Conservation (phyloP, 2,888 invertebrate species). For the Rhamnusium bicolor region DNA sequence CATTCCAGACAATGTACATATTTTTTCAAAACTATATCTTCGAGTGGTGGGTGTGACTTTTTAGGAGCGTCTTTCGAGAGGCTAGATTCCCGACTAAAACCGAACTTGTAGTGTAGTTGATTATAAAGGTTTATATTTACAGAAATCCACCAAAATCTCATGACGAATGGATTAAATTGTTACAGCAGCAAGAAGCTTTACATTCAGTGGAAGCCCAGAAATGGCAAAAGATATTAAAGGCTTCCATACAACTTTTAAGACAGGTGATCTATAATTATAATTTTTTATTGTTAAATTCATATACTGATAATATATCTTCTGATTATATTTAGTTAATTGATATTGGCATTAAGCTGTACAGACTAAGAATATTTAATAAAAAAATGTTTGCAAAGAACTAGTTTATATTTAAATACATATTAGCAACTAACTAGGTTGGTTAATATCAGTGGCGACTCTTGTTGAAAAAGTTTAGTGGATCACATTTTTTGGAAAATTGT, state of each 20-base stretch:
- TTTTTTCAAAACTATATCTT: too few species aligned
- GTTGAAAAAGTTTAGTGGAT: too few species aligned
- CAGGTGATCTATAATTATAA: constrained; percentile 73
- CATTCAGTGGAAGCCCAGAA: constrained; percentile 87
- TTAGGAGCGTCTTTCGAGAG: too few species aligned
- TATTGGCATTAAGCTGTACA: background rate
- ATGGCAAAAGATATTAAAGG: constrained; percentile 85
- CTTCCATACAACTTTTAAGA: constrained; percentile 80
- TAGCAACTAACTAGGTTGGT: too few species aligned
- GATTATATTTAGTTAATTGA: too few species aligned
- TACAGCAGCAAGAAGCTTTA: constrained; percentile 86
- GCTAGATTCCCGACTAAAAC: too few species aligned
- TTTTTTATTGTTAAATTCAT: background rate
- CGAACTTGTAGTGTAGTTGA: background rate
- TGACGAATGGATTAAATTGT: constrained; percentile 86
- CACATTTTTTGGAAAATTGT: too few species aligned
- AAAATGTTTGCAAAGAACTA: background rate
- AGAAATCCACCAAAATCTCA: constrained; percentile 83
- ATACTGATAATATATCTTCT: background rate
- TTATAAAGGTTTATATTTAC: constrained; percentile 24
- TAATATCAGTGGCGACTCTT: too few species aligned
- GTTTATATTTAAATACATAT: background rate
- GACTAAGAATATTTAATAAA: background rate
- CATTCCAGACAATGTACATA: too few species aligned
- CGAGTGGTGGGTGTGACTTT: too few species aligned